Base-by-base conservation (phyloP, 2,888 invertebrate genomes). In the Ochropleura plecta region DNA sequence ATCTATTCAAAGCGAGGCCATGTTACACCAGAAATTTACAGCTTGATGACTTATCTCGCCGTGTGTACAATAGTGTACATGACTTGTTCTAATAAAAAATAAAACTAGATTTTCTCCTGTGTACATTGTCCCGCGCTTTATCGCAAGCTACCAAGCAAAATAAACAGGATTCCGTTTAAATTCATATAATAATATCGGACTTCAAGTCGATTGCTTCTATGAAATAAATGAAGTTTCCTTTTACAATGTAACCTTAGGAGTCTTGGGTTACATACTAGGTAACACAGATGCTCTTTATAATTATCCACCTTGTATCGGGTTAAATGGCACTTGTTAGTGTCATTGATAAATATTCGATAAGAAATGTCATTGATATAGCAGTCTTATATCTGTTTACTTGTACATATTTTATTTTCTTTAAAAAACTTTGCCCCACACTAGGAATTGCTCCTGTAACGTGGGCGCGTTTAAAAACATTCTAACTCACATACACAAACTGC, bases 61-160 rank as follows among this genome's bases (percentile, higher is more conserved):
- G 30, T 30, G 30, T 30, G 30, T 30, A 30, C 30, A n/a, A n/a
- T n/a, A n/a, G n/a, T n/a, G 30, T 30, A 30, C 30, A 30, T 30
- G n/a, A 30, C 16, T 14, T 18, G 20, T 44, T 6, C 16, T 5
- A 63, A 46, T 46, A 6, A 55, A 42, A 46, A 16, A 14, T 0
- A 44, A 49, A 55, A 12, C 14, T n/a, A 14, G 51, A 5, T 55
- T 74, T 55, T 49, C 30, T 49, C 49, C 12, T 6, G 18, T 10
- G 53, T 73, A 48, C 62, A 62, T 40, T 51, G 73, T 73, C n/a
- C 40, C 9, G 7, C 10, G 20, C 14, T 53, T 20, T 73, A 53
- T 48, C 18, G n/a, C n/a, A 30, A 30, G 30, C 10, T 44, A n/a
- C 53, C 62, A 20, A 48, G 40, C 51, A 3, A 16, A 18, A 55